Percentiles rank a stretch among this genome's conserved stretches.
Evolutionary conservation across 2,888 invertebrate genomes (phyloP).

Genomic region (Lampropteryx suffumata): DNA sequence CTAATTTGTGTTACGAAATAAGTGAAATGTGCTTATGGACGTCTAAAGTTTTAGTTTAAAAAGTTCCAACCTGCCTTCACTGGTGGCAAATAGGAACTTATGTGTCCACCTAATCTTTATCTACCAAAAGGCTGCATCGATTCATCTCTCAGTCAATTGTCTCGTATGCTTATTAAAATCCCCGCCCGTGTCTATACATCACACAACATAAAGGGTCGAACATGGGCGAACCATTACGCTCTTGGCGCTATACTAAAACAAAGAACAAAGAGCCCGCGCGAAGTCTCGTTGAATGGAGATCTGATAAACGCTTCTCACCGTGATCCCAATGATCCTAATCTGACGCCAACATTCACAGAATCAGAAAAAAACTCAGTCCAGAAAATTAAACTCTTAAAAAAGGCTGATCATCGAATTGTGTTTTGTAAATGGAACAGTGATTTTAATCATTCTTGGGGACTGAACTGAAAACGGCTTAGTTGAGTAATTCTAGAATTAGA

Average conservation of each 20-base stretch:
- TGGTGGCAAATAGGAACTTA: too few relatives aligned
- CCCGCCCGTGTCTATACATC: constrained; percentile 10
- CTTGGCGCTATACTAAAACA: constrained; percentile 23
- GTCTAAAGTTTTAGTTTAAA: too few relatives aligned
- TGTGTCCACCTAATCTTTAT: too few relatives aligned
- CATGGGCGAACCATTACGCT: constrained; percentile 20
- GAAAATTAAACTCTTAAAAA: background rate
- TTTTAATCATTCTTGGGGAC: too few relatives aligned
- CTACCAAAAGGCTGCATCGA: background rate
- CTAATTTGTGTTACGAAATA: too few relatives aligned
- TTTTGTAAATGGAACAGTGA: too few relatives aligned
- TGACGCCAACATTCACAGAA: constrained; percentile 80
- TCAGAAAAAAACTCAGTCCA: constrained; percentile 33
- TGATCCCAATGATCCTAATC: constrained; percentile 56
- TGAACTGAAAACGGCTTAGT: too few relatives aligned
- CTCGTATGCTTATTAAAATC: constrained; percentile 30
- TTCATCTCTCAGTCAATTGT: background rate
- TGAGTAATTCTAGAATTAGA: too few relatives aligned
- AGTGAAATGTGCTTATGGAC: too few relatives aligned
- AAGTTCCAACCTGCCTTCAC: too few relatives aligned
- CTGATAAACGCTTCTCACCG: constrained; percentile 43
- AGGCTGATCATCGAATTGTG: too few relatives aligned
- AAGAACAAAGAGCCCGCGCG: constrained; percentile 59
- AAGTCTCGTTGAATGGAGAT: constrained; percentile 57
- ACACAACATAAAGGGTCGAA: constrained; percentile 21